Evolutionary conservation across 1,140 invertebrate species (phyloP).

Genomic region (Philopotamus ludificatus): DNA sequence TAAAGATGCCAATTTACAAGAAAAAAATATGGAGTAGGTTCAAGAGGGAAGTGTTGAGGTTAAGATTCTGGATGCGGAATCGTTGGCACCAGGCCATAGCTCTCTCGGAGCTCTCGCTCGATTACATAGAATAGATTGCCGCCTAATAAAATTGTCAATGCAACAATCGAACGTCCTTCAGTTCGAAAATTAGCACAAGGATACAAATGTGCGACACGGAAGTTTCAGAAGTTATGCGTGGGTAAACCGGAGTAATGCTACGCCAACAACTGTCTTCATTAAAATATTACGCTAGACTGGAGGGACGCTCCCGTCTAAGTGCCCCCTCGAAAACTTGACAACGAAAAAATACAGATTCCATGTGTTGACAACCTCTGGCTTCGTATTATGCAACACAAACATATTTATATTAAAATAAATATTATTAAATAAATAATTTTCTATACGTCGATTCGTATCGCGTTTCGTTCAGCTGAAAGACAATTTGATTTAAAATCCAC

Average conservation of each 20-base stretch:
- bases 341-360: not conserved
- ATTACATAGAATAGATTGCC: constrained; percentile 26
- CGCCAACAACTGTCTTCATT: constrained; percentile 12
- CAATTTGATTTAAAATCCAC: too few relatives aligned
- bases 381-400: too few relatives aligned
- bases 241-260: not conserved
- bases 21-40: not conserved
- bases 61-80: not conserved
- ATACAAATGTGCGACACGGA: too few relatives aligned
- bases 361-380: not conserved
- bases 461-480: too few relatives aligned
- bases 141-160: too few relatives aligned
- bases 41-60: not conserved
- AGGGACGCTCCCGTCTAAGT: constrained; percentile 5
- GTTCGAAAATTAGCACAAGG: too few relatives aligned
- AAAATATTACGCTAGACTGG: constrained; percentile 13
- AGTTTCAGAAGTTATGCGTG: not conserved
- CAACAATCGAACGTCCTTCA: too few relatives aligned
- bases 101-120: constrained; percentile 16
- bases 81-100: constrained; percentile 4
- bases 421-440: too few relatives aligned
- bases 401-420: too few relatives aligned
- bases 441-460: too few relatives aligned
- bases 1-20: not conserved
- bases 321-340: constrained; percentile 5